A percentile compares a stretch with the other conserved stretches of the same genome.
These are phyloP conservation scores for Monarcha castaneiventris DNA, from an alignment of 2,113 vertebrate genomes.

Conservation along the genomic window DNA sequence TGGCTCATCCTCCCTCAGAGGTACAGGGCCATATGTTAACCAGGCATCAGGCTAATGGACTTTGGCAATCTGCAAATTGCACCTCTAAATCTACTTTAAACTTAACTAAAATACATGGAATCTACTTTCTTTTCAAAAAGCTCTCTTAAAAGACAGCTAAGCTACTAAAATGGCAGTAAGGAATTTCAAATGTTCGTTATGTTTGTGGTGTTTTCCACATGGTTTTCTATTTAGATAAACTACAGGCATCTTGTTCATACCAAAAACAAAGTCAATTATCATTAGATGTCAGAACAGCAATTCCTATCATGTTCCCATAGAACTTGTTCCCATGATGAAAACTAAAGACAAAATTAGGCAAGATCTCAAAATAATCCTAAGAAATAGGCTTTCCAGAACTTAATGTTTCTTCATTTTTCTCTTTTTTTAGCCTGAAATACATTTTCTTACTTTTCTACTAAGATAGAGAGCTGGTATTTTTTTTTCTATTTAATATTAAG, in stretches of 20 bases:
- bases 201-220: not conserved
- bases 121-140: not conserved
- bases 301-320: not conserved
- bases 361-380: not conserved
- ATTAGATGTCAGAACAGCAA: not conserved
- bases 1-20: not conserved
- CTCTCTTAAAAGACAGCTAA: not conserved
- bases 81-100: not conserved
- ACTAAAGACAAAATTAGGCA: not conserved
- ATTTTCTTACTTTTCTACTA: not conserved
- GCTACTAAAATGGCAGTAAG: not conserved
- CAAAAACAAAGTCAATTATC: not conserved
- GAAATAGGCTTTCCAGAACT: not conserved
- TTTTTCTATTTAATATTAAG: not conserved
- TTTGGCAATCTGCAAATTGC: slow-evolving; percentile 49
- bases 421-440: not conserved
- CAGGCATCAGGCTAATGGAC: slow-evolving; percentile 29
- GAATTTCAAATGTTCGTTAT: not conserved
- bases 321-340: not conserved
- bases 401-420: not conserved
- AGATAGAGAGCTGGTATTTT: not conserved
- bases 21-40: slow-evolving; percentile 10
- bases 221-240: not conserved
- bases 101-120: not conserved
- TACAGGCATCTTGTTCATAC: not conserved